Percentiles rank a stretch among this genome's conserved stretches.
Conservation (phyloP, 2,888 invertebrate genomes). For the Smittia aterrima region DNA sequence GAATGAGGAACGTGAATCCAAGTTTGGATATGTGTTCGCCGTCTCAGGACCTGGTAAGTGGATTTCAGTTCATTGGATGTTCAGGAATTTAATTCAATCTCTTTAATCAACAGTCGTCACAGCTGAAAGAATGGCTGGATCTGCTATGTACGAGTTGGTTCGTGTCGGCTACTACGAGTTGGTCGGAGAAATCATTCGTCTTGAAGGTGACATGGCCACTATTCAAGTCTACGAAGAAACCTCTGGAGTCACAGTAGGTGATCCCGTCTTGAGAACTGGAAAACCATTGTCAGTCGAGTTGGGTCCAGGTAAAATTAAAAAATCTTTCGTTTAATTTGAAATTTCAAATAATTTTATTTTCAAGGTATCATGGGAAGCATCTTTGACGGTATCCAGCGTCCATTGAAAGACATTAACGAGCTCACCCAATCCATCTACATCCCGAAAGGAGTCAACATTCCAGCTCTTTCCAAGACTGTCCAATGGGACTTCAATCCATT, state of each 20-base stretch:
- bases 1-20: slow-evolving; percentile 82
- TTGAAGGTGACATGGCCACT: slow-evolving; percentile 99
- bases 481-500: slow-evolving; percentile 92
- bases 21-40: slow-evolving; percentile 92
- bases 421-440: slow-evolving; percentile 97
- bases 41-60: slow-evolving; percentile 94
- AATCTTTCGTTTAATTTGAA: too few relatives aligned
- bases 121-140: slow-evolving; percentile 98
- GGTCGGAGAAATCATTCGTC: slow-evolving; percentile 99
- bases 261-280: slow-evolving; percentile 97
- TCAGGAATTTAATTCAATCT: neutral
- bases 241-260: slow-evolving; percentile 98
- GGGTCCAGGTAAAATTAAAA: slow-evolving; percentile 71
- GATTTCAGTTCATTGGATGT: neutral
- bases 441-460: slow-evolving; percentile 96
- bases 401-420: slow-evolving; percentile 93
- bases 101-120: slow-evolving; percentile 85
- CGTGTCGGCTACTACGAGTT: slow-evolving; percentile 97
- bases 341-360: neutral
- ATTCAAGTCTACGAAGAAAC: slow-evolving; percentile 98
- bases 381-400: slow-evolving; percentile 99
- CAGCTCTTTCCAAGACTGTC: slow-evolving; percentile 75
- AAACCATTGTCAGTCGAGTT: slow-evolving; percentile 98
- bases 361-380: slow-evolving; percentile 90
- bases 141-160: slow-evolving; percentile 99